Evolutionary conservation across 2,113 vertebrate species (phyloP).

Genomic region (Orientallactaga bullata): DNA sequence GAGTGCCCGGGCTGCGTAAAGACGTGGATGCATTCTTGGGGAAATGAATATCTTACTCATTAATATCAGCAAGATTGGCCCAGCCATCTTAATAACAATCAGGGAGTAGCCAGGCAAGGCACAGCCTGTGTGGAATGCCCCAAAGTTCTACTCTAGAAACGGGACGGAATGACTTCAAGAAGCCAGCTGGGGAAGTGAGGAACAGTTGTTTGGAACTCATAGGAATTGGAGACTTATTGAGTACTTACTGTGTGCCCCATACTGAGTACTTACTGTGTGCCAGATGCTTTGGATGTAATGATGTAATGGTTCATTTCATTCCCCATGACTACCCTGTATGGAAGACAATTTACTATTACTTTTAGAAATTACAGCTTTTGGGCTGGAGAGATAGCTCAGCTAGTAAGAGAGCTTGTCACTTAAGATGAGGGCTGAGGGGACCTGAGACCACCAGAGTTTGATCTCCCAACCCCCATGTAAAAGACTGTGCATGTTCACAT

Average conservation of each 20-base stretch:
- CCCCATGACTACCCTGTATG: neutral
- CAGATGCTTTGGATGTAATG: neutral
- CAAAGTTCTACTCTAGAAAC: neutral
- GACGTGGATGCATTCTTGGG: conserved; percentile 71
- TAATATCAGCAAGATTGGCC: neutral
- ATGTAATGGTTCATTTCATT: neutral
- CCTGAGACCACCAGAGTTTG: too few relatives aligned
- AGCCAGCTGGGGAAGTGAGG: accelerated
- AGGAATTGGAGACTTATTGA: neutral
- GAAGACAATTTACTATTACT: neutral
- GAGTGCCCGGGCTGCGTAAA: neutral
- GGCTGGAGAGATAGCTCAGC: too few relatives aligned
- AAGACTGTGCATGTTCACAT: too few relatives aligned
- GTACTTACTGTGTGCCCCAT: neutral
- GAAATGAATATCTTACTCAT: conserved; percentile 41
- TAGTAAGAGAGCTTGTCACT: too few relatives aligned
- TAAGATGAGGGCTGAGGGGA: too few relatives aligned
- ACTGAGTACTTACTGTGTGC: neutral
- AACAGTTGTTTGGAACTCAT: neutral
- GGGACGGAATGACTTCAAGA: neutral
- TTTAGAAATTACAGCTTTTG: conserved; percentile 40
- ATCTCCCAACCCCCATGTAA: too few relatives aligned
- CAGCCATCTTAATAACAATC: conserved; percentile 28
- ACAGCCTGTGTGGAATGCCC: neutral
- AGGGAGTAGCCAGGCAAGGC: neutral